Percentiles rank a stretch among this genome's conserved stretches.
phyloP scores from a whole-genome alignment of 2,113 vertebrate species.

The Poeciliopsis turrubarensis region DNA sequence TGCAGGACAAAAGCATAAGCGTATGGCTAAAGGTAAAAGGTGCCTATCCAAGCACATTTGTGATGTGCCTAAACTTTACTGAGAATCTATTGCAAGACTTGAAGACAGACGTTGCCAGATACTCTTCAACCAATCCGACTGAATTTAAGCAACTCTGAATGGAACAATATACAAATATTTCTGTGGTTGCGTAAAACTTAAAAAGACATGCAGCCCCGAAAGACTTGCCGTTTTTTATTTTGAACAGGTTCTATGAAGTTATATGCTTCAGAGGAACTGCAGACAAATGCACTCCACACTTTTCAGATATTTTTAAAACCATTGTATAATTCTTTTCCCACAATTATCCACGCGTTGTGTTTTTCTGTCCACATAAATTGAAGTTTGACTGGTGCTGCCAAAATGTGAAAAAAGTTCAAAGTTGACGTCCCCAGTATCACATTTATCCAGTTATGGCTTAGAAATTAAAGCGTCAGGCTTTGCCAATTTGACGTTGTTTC shows the following conservation, averaged over 20 bases:
- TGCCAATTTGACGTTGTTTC: slow-evolving; percentile 18
- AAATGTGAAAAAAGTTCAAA: too few relatives aligned
- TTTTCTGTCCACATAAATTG: too few relatives aligned
- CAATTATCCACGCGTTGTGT: too few relatives aligned
- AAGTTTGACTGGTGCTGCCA: too few relatives aligned
- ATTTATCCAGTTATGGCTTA: slow-evolving; percentile 22
- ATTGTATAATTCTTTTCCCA: too few relatives aligned
- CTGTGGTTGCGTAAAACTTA: background rate
- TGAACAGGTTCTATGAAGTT: background rate
- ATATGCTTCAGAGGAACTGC: background rate
- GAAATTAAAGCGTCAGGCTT: slow-evolving; percentile 42
- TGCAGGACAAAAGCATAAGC: background rate
- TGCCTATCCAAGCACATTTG: background rate
- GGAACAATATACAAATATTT: too few relatives aligned
- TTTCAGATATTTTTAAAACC: background rate
- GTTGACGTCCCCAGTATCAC: slow-evolving; percentile 20
- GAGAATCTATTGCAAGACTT: too few relatives aligned
- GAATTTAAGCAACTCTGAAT: too few relatives aligned
- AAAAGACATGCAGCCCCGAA: background rate
- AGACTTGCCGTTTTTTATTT: background rate
- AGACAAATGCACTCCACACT: background rate
- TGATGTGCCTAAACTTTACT: too few relatives aligned
- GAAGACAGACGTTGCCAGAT: too few relatives aligned
- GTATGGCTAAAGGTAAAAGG: background rate
- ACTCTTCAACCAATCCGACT: too few relatives aligned